phyloP scores from a whole-genome alignment of 2,888 invertebrate species.

The Eupithecia exiguata region DNA sequence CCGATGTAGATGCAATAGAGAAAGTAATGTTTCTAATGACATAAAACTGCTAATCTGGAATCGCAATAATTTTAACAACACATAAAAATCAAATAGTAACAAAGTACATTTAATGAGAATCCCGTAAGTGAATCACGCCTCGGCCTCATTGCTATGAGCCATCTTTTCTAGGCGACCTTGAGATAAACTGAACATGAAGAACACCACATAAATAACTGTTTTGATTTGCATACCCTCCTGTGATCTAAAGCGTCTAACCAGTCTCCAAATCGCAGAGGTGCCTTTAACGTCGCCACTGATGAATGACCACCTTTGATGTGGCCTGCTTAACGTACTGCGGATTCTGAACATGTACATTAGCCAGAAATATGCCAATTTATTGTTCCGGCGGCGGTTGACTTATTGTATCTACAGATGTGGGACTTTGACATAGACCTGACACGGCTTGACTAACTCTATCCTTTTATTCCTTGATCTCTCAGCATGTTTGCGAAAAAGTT shows the following conservation, averaged over 20 bases:
- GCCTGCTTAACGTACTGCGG: slow-evolving; percentile 10
- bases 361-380: slow-evolving; percentile 5
- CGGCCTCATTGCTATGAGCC: neutral
- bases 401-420: neutral
- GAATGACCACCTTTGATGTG: slow-evolving; percentile 15
- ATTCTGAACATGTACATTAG: slow-evolving; percentile 10
- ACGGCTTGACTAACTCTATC: neutral
- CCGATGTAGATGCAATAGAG: neutral
- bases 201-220: neutral
- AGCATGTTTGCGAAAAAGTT: neutral
- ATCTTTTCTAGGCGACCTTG: neutral
- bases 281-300: slow-evolving; percentile 20
- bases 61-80: neutral
- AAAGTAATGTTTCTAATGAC: neutral
- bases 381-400: slow-evolving; percentile 5
- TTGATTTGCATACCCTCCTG: neutral
- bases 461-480: neutral
- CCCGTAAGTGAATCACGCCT: neutral
- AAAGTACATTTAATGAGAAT: neutral
- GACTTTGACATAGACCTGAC: neutral
- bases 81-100: neutral
- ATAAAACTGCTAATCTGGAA: neutral
- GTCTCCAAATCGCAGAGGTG: slow-evolving; percentile 19
- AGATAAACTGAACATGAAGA: neutral
- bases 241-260: slow-evolving; percentile 14